Base-by-base conservation (phyloP, 2,113 vertebrate genomes). In the Edolisoma coerulescens region DNA sequence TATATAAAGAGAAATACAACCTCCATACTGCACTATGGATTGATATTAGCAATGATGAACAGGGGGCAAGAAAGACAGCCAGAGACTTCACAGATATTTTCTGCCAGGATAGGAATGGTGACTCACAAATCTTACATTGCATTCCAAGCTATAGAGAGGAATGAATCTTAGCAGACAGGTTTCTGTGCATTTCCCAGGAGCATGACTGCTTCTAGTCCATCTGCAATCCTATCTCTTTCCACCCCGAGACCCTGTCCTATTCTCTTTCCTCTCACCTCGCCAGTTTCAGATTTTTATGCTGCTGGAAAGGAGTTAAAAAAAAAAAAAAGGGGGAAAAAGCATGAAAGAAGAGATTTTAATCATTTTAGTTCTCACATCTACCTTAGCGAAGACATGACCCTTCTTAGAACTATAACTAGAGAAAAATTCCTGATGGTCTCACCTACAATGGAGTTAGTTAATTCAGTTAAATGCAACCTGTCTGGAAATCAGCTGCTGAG, bases 41-140 rank as follows among this genome's bases (percentile, higher is more conserved):
- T 77, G 65, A 74, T 82, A 81, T 89, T 81, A 89, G 90, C 53
- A 67, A 47, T 89, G 93, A 95, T 87, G 70, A 91, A 89, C 52
- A 82, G 81, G 61, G 81, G 84, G 56, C 53, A 95, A 87, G 65
- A 56, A 75, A 85, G 90, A 93, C 93, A 97, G 93, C 30, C 77
- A 94, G 95, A 97, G 93, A 95, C 83, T 95, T 94, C 92, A 91
- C 93, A 97, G 92, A 68, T 95, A 93, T 79, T 91, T 96, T 95
- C 96, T 91, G 95, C 90, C 87, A 89, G 90, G 84, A 70, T 8
- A 71, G 74, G 81, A 97, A 94, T 28, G 44, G 92, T 96, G 92
- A 89, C 84, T 96, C 96, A 96, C 95, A 96, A 95, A 94, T 96
- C 96, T 94, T 89, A n/a, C 37, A 71, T 1, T 64, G 90, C 92